phyloP scores from a whole-genome alignment of 2,797 vertebrate genomes.

The Zonotrichia albicollis region DNA sequence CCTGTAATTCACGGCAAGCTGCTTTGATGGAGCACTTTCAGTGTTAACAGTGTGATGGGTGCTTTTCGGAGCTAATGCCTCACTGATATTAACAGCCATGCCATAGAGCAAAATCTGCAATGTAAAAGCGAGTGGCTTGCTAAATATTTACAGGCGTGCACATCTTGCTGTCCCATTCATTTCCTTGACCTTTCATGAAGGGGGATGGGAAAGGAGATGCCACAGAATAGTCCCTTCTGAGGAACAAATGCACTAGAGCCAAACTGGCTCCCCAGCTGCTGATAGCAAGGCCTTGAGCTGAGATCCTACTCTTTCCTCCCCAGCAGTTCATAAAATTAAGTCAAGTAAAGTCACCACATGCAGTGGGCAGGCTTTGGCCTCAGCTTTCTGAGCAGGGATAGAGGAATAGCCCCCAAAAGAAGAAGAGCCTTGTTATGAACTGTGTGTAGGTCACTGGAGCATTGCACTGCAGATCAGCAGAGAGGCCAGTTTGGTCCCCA shows the following conservation, averaged over 20 bases:
- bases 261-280: not conserved
- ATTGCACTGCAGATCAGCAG: not conserved
- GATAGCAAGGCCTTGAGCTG: not conserved
- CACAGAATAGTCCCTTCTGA: slow-evolving; percentile 15
- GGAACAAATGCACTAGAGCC: not conserved
- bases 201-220: slow-evolving; percentile 25
- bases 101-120: slow-evolving; percentile 63
- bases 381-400: not conserved
- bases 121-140: slow-evolving; percentile 65
- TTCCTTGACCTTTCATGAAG: slow-evolving; percentile 64
- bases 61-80: slow-evolving; percentile 53
- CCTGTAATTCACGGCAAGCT: slow-evolving; percentile 6
- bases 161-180: slow-evolving; percentile 65
- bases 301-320: not conserved
- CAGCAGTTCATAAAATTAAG: not conserved
- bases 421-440: not conserved
- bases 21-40: slow-evolving; percentile 50
- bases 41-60: slow-evolving; percentile 53
- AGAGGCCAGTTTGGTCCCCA: not conserved
- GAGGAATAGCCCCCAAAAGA: not conserved
- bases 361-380: not conserved
- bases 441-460: not conserved
- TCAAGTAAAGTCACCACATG: not conserved
- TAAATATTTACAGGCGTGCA: slow-evolving; percentile 63
- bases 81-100: slow-evolving; percentile 47